These are phyloP conservation scores for Eurois occulta DNA, from an alignment of 2,888 invertebrate species.

Conservation along the genomic window DNA sequence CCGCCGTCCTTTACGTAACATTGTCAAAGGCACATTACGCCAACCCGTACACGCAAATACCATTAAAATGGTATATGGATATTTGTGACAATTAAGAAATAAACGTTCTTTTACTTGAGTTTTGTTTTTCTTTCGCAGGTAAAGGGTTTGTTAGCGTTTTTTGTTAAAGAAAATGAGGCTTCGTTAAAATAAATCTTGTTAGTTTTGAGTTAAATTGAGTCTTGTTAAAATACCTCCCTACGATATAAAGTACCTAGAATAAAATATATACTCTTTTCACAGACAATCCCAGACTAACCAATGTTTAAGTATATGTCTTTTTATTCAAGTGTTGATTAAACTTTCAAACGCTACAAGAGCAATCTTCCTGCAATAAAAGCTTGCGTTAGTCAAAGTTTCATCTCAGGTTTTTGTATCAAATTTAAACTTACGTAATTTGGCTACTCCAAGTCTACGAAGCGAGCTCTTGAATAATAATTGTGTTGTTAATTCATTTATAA, in stretches of 20 bases:
- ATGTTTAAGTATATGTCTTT: neutral
- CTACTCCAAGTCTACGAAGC: conserved; percentile 53
- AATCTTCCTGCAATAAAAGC: conserved; percentile 28
- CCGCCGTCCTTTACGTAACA: conserved; percentile 65
- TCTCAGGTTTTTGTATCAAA: conserved; percentile 59
- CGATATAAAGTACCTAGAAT: neutral
- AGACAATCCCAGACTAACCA: neutral
- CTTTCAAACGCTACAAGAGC: conserved; percentile 1
- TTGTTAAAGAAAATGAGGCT: neutral
- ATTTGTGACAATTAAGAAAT: conserved; percentile 64
- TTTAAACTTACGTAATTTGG: conserved; percentile 74
- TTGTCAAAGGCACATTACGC: conserved; percentile 71
- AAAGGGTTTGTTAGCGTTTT: conserved; percentile 26
- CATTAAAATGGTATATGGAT: conserved; percentile 66
- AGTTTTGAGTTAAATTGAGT: neutral
- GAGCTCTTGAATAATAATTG: conserved; percentile 73
- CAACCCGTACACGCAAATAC: conserved; percentile 65
- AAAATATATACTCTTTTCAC: neutral
- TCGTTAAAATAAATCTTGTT: conserved; percentile 12
- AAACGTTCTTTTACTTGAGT: conserved; percentile 35
- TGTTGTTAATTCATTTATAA: conserved; percentile 73
- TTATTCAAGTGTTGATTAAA: conserved; percentile 20
- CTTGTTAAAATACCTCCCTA: neutral
- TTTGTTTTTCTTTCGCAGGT: conserved; percentile 19
- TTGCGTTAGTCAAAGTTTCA: conserved; percentile 47